Base-by-base conservation (phyloP, 2,888 invertebrate species). In the Hyposoter dolosus region DNA sequence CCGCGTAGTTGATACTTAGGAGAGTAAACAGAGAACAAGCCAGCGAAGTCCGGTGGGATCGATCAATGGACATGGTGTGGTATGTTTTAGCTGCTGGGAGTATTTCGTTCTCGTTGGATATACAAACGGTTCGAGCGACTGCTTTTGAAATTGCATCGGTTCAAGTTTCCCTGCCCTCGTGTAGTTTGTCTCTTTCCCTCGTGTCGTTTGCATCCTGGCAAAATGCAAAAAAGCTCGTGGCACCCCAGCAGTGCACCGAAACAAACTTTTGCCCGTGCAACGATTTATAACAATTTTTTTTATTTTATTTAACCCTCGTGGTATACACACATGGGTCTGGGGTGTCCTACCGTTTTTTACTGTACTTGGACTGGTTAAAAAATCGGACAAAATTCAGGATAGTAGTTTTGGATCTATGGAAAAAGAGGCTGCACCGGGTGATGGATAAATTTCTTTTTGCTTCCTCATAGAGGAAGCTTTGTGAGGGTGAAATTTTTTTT, bases 11-110 rank as follows among this genome's bases (percentile, higher is more conserved):
- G 75, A 82, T 82, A 82, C 75, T 82, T 82, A 56, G 75, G 66
- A 45, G 68, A 68, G 82, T 76, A 82, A 69, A 82, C 68, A 76
- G 53, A 76, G 82, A 76, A 82, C 82, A 82, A 76, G 75, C 82
- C 47, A 43, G 75, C 43, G 23, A 82, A 82, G 75, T 76, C 82
- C 82, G 66, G 32, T 76, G 82, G 82, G 82, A 69, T 82, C 82
- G 82, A 82, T 82, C 82, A 82, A 82, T 82, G 82, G 75, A 82
- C 69, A 75, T 80, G 63, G 77, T n/a, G 80, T 53, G 80, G 80
- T 75, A 60, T 75, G 82, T 75, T 79, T 68, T 23, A 68, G 35
- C 35, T 60, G 40, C 56, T 50, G 47, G 66, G 50, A 28, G 80
- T 50, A 66, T 91, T 86, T 86, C 63, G 56, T 72, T 60, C 53